These are phyloP conservation scores for Magallana angulata DNA, from an alignment of 1,140 invertebrate genomes.

Conservation along the genomic window DNA sequence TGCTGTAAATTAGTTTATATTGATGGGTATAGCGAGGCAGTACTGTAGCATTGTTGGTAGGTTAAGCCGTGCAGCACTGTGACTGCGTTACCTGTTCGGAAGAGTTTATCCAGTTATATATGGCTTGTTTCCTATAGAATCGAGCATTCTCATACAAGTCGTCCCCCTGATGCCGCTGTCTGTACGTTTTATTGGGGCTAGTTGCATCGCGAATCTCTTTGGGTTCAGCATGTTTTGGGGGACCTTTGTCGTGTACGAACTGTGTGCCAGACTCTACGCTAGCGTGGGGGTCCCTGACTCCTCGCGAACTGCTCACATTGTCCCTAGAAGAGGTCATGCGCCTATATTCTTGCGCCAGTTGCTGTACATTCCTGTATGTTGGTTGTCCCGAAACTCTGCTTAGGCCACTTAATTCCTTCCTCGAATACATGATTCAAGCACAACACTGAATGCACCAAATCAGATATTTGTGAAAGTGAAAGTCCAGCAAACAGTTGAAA, in stretches of 20 bases:
- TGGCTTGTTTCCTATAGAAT: conserved; percentile 6
- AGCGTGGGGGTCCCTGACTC: neutral
- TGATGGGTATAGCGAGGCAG: no score
- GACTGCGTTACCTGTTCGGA: neutral
- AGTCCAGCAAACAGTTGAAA: neutral
- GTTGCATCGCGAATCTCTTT: neutral
- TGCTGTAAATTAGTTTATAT: no score
- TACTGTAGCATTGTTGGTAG: no score
- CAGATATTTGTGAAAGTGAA: neutral
- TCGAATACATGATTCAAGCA: neutral
- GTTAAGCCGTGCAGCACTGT: no score
- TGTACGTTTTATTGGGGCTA: neutral
- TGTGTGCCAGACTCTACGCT: neutral
- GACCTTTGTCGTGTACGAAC: neutral
- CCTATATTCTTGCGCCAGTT: neutral
- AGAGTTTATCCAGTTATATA: conserved; percentile 21
- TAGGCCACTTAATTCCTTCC: neutral
- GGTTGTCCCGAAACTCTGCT: neutral
- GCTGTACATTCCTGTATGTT: conserved; percentile 1
- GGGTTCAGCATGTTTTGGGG: neutral
- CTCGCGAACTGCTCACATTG: neutral
- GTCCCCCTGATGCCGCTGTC: neutral
- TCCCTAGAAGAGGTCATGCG: neutral
- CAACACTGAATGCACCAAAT: neutral
- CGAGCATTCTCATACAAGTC: conserved; percentile 1